Percentiles rank a stretch among this genome's conserved stretches.
Conservation (phyloP, 2,797 vertebrate species). For the Brachymystax lenok region DNA sequence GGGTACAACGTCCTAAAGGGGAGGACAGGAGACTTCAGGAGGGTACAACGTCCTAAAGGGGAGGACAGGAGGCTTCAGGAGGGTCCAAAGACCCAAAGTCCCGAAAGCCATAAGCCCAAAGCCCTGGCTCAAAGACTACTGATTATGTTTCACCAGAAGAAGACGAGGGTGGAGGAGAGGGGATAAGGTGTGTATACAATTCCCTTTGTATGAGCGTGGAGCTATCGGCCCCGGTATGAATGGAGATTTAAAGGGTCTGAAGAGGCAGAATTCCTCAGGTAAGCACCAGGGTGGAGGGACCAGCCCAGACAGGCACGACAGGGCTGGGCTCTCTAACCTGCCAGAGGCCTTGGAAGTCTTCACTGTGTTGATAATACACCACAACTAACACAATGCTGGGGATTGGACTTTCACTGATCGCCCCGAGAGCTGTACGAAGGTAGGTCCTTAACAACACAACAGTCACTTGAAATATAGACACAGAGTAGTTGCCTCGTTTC, state of each 20-base stretch:
- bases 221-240: conserved; percentile 66
- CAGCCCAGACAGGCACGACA: conserved; percentile 83
- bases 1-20: too few species aligned
- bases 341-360: conserved; percentile 73
- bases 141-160: conserved; percentile 64
- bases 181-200: conserved; percentile 64
- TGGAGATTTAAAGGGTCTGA: conserved; percentile 68
- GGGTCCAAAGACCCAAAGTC: conserved; percentile 28
- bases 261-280: conserved; percentile 18
- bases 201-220: conserved; percentile 63
- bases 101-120: conserved; percentile 49
- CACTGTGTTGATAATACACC: conserved; percentile 69
- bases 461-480: too few species aligned
- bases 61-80: conserved; percentile 31
- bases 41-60: conserved; percentile 12
- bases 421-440: neutral
- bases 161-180: conserved; percentile 30
- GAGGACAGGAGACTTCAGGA: too few species aligned
- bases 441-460: too few species aligned
- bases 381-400: conserved; percentile 60
- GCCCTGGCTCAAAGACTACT: conserved; percentile 56
- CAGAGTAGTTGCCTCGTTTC: too few species aligned
- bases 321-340: conserved; percentile 70
- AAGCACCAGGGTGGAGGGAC: conserved; percentile 79
- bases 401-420: conserved; percentile 82